A percentile compares a stretch with the other conserved stretches of the same genome.
These are phyloP conservation scores for Sternotherus odoratus DNA, from an alignment of 2,797 vertebrate species.

Conservation along the genomic window DNA sequence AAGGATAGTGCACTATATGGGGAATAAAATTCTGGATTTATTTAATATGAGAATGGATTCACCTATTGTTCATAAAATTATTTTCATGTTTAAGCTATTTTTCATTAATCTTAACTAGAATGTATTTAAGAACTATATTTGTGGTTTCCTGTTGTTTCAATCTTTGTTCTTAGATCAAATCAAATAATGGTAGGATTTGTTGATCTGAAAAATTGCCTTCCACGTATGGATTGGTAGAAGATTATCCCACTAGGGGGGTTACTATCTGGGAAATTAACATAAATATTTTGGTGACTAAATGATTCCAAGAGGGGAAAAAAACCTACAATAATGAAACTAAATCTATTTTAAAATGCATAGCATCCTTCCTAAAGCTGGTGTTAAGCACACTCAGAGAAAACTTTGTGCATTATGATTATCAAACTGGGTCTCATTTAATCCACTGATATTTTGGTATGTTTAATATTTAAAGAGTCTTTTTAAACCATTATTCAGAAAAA, in stretches of 20 bases:
- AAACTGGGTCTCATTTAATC: constrained; percentile 73
- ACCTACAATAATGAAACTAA: constrained; percentile 71
- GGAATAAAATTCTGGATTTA: constrained; percentile 33
- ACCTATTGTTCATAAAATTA: constrained; percentile 34
- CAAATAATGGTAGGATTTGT: constrained; percentile 71
- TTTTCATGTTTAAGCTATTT: constrained; percentile 65
- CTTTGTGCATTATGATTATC: constrained; percentile 72
- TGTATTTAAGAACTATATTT: constrained; percentile 45
- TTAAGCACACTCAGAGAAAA: constrained; percentile 43
- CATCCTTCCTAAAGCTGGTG: constrained; percentile 47
- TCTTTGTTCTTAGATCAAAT: constrained; percentile 69
- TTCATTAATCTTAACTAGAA: constrained; percentile 44
- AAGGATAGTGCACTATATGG: not conserved
- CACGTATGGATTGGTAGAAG: constrained; percentile 73
- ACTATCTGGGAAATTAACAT: constrained; percentile 73
- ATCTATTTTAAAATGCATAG: constrained; percentile 74
- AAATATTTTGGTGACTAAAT: constrained; percentile 58
- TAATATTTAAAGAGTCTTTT: constrained; percentile 76
- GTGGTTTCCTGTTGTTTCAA: constrained; percentile 51
- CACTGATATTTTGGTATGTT: constrained; percentile 57
- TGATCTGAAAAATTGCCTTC: constrained; percentile 58
- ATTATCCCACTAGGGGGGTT: constrained; percentile 75
- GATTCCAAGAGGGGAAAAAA: constrained; percentile 54
- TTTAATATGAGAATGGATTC: constrained; percentile 40
- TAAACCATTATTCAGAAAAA: constrained; percentile 58